Conservation (phyloP, 64 coral and sea anemone genomes). For the Hydrozoanthus tunicans region DNA sequence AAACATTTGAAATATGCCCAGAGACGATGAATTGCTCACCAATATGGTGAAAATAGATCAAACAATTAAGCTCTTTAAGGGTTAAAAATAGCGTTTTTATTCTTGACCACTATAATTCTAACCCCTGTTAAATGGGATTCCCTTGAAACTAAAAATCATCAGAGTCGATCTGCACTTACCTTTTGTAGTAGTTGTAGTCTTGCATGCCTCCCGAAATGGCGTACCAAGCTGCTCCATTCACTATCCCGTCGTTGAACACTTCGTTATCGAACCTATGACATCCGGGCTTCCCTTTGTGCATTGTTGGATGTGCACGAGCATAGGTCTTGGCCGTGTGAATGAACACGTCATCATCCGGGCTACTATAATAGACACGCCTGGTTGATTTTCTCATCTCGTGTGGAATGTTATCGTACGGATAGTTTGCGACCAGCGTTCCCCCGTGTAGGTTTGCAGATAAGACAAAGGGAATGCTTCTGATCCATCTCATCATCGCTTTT, state of each 20-base stretch:
- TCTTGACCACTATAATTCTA: too few species aligned
- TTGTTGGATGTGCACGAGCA: constrained; percentile 78
- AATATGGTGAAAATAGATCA: too few species aligned
- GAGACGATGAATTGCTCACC: too few species aligned
- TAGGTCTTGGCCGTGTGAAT: constrained; percentile 74
- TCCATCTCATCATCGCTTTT: constrained; percentile 87
- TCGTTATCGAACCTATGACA: constrained; percentile 61
- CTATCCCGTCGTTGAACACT: constrained; percentile 85
- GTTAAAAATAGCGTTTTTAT: too few species aligned
- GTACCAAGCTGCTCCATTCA: constrained; percentile 96
- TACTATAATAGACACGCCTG: constrained; percentile 70
- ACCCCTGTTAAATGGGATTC: too few species aligned
- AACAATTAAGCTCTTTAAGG: too few species aligned
- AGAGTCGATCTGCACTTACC: constrained; percentile 22
- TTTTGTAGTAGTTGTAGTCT: constrained; percentile 98
- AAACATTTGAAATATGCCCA: too few species aligned
- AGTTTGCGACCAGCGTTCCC: constrained; percentile 91
- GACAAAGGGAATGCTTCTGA: constrained; percentile 79
- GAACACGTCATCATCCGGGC: constrained; percentile 98
- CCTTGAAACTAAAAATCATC: neutral
- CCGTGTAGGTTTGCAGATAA: constrained; percentile 95
- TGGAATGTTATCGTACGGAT: constrained; percentile 92
- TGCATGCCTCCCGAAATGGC: constrained; percentile 96
- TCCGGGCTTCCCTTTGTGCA: constrained; percentile 72
- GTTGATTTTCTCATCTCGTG: constrained; percentile 50